phyloP scores from a whole-genome alignment of 2,797 vertebrate genomes.

The Syngnathus acus region DNA sequence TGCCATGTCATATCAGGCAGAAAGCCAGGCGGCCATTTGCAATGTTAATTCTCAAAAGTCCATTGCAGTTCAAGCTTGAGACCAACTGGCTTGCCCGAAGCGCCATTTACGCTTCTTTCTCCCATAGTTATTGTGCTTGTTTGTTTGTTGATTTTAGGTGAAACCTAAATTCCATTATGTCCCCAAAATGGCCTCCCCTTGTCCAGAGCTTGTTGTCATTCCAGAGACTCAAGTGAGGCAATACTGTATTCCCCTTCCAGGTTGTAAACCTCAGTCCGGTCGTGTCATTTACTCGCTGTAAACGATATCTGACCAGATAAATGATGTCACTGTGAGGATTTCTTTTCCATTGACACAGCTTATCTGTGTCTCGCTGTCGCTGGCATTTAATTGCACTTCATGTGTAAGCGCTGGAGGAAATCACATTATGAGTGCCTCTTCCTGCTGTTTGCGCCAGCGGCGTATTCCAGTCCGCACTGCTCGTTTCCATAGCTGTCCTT shows the following conservation, averaged over 20 bases:
- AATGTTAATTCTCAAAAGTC: too few species aligned
- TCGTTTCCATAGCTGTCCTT: conserved; percentile 68
- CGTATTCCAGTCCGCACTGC: conserved; percentile 50
- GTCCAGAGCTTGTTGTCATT: conserved; percentile 14
- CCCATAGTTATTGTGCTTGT: too few species aligned
- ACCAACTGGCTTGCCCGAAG: too few species aligned
- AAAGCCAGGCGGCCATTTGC: too few species aligned
- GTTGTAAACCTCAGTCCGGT: conserved; percentile 3
- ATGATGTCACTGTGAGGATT: conserved; percentile 30
- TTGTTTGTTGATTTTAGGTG: neutral
- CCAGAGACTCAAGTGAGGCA: conserved; percentile 1
- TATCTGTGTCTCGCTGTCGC: conserved; percentile 14
- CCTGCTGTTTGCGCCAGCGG: conserved; percentile 52
- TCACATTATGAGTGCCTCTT: conserved; percentile 57
- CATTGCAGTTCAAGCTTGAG: conserved; percentile 1
- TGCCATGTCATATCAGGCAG: too few species aligned
- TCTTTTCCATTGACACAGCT: conserved; percentile 21
- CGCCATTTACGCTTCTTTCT: too few species aligned
- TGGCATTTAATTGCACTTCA: conserved; percentile 64
- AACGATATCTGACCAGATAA: conserved; percentile 30
- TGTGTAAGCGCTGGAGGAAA: conserved; percentile 55
- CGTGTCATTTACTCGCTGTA: conserved; percentile 13
- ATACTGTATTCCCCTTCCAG: conserved; percentile 2
- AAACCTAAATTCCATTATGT: neutral
- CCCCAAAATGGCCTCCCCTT: neutral